These are phyloP conservation scores for Aphelocoma californica DNA, from an alignment of 2,797 vertebrate genomes.

Conservation along the genomic window DNA sequence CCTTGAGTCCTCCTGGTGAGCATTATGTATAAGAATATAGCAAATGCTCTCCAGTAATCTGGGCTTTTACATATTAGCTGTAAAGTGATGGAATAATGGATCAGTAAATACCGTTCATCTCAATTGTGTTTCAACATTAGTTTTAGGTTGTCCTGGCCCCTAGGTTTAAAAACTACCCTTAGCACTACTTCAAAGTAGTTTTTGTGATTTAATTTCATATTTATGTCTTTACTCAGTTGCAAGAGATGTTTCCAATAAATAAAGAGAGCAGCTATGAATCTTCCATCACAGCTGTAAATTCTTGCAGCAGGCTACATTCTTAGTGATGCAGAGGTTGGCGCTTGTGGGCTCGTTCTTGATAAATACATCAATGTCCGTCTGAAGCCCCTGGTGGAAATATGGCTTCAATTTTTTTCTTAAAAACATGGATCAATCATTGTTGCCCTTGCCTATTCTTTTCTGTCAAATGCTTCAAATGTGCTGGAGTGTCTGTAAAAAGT, in stretches of 20 bases:
- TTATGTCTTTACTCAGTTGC: constrained; percentile 59
- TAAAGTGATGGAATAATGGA: not conserved
- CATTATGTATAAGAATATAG: not conserved
- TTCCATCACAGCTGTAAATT: constrained; percentile 67
- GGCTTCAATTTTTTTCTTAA: constrained; percentile 68
- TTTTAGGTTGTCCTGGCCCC: not conserved
- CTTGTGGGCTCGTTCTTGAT: constrained; percentile 7
- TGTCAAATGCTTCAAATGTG: constrained; percentile 57
- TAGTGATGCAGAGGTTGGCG: constrained; percentile 29
- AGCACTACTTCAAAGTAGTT: not conserved
- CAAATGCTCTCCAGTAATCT: not conserved
- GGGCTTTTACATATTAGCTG: not conserved
- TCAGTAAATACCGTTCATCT: not conserved
- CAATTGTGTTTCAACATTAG: not conserved
- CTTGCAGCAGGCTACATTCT: constrained; percentile 52
- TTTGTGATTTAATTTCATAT: constrained; percentile 63
- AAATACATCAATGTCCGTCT: constrained; percentile 66
- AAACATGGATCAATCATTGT: constrained; percentile 69
- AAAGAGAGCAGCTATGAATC: constrained; percentile 60
- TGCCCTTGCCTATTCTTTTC: constrained; percentile 68
- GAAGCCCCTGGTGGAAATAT: constrained; percentile 64
- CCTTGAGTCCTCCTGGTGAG: not conserved
- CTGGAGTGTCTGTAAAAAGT: constrained; percentile 48
- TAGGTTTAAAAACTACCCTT: not conserved
- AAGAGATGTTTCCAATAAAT: constrained; percentile 64